Percentiles rank a stretch among this genome's conserved stretches.
Conservation (phyloP, 2,113 vertebrate genomes). For the Mirza zaza region DNA sequence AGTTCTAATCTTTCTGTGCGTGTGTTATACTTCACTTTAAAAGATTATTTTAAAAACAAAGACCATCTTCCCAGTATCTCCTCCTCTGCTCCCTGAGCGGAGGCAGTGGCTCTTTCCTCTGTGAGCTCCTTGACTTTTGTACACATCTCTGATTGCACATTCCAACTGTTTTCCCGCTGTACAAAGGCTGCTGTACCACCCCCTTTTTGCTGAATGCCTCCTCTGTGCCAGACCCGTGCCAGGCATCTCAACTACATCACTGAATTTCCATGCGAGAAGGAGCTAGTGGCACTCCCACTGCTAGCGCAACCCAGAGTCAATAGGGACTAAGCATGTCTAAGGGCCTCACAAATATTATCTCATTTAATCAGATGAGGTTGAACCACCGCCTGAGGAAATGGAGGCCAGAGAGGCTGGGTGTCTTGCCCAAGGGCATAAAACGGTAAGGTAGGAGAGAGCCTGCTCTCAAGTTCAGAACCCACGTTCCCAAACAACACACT, state of each 20-base stretch:
- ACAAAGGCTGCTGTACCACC: background rate
- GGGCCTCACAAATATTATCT: background rate
- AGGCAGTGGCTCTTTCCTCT: background rate
- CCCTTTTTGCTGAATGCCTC: background rate
- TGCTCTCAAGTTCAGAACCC: background rate
- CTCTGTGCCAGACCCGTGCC: background rate
- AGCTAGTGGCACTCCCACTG: background rate
- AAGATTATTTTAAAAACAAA: background rate
- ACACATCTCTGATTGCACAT: background rate
- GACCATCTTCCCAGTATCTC: background rate
- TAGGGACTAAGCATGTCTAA: fast-evolving
- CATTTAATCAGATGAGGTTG: background rate
- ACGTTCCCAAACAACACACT: background rate
- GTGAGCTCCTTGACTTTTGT: background rate
- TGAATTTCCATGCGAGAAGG: background rate
- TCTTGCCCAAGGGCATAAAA: background rate
- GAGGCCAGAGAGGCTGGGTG: background rate
- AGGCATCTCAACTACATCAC: background rate
- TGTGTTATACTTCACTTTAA: background rate
- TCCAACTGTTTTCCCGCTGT: background rate
- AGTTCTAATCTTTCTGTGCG: background rate
- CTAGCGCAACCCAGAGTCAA: background rate
- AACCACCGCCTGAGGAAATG: background rate
- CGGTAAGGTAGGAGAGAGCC: background rate
- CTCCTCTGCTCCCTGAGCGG: background rate